Evolutionary conservation across 2,113 vertebrate species (phyloP).

Genomic region (Atlantisia rogersi): DNA sequence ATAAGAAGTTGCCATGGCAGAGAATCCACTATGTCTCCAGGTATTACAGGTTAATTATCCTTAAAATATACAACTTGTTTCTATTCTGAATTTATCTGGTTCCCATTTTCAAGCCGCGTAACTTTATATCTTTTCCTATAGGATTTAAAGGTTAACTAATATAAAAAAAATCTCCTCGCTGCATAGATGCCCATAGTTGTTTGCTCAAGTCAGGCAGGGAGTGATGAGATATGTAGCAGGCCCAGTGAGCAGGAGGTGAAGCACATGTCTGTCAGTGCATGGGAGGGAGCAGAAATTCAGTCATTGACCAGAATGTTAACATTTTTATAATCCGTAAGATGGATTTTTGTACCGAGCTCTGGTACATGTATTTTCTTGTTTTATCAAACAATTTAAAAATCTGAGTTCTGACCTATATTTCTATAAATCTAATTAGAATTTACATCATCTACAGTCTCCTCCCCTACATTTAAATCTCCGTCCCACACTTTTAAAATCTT

Average conservation of each 20-base stretch:
- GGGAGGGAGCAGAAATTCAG: background rate
- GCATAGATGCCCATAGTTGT: background rate
- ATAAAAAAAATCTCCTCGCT: background rate
- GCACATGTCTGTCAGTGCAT: no score
- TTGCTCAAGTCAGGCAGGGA: background rate
- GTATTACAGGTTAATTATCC: background rate
- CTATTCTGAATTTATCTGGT: background rate
- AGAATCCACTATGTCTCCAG: background rate
- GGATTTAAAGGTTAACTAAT: background rate
- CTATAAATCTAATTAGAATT: background rate
- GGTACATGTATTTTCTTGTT: background rate
- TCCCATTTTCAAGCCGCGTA: background rate
- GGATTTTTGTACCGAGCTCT: background rate
- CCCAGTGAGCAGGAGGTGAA: background rate
- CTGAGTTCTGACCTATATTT: background rate
- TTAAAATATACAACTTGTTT: background rate
- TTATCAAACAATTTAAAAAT: background rate
- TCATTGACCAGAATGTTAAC: background rate
- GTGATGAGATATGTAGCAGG: background rate
- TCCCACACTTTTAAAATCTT: background rate
- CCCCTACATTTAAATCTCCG: background rate
- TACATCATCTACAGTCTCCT: background rate
- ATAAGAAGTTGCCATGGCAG: background rate
- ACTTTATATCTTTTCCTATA: background rate
- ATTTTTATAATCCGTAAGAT: background rate